Evolutionary conservation across 53 echinoderm and acorn worm genomes (phyloP).

Genomic region (Arbacia lixula): DNA sequence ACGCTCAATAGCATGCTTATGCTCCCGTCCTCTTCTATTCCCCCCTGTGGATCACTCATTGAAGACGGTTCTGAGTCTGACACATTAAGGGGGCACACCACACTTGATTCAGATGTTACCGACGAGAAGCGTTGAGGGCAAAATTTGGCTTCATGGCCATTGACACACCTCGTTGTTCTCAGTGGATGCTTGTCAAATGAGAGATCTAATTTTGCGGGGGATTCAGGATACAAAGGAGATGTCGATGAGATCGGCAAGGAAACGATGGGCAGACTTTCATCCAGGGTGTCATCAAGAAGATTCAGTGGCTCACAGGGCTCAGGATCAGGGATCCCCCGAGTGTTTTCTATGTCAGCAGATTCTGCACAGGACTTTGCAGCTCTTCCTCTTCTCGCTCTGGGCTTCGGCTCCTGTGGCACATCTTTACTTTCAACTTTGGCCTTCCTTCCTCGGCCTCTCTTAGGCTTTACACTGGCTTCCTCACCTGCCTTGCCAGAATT

Average conservation of each 20-base stretch:
- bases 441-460: slow-evolving; percentile 54
- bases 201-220: neutral
- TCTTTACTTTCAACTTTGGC: slow-evolving; percentile 29
- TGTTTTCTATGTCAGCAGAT: slow-evolving; percentile 36
- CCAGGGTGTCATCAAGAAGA: slow-evolving; percentile 1
- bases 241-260: slow-evolving; percentile 9
- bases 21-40: slow-evolving; percentile 14
- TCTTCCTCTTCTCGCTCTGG: slow-evolving; percentile 55
- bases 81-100: slow-evolving; percentile 1
- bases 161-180: no score
- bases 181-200: no score
- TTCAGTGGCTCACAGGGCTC: neutral
- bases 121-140: slow-evolving; percentile 4
- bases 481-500: neutral
- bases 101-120: slow-evolving; percentile 23
- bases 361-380: slow-evolving; percentile 51
- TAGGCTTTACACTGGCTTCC: slow-evolving; percentile 5
- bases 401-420: slow-evolving; percentile 4
- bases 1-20: neutral
- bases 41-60: neutral
- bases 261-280: slow-evolving; percentile 23
- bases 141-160: slow-evolving; percentile 2
- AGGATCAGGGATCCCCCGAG: slow-evolving; percentile 9
- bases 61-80: slow-evolving; percentile 12
- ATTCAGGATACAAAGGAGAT: neutral